A percentile compares a stretch with the other conserved stretches of the same genome.
Evolutionary conservation across 1,140 invertebrate genomes (phyloP).

Genomic region (Zaprionus vittiger): DNA sequence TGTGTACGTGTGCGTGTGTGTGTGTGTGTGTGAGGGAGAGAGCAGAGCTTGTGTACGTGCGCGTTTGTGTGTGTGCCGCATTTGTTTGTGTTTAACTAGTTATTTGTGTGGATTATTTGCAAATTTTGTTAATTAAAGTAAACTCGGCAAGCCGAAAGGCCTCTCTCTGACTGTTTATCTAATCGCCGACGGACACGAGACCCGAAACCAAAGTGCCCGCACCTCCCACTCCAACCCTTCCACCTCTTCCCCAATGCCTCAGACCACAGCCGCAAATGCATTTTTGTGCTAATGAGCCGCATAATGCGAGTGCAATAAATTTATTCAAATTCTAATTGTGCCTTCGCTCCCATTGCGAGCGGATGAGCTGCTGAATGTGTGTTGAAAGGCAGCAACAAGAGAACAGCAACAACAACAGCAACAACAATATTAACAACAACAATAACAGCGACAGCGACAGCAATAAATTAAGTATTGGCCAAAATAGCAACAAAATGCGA

Average conservation of each 20-base stretch:
- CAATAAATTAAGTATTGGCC: constrained; percentile 47
- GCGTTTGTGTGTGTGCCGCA: constrained; percentile 26
- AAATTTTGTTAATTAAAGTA: constrained; percentile 78
- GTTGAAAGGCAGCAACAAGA: constrained; percentile 49
- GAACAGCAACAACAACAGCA: background rate
- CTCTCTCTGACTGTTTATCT: constrained; percentile 47
- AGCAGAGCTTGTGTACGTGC: constrained; percentile 29
- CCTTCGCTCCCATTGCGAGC: constrained; percentile 20
- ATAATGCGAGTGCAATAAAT: constrained; percentile 67
- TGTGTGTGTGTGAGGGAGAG: constrained; percentile 4
- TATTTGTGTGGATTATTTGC: constrained; percentile 56
- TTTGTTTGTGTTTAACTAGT: constrained; percentile 43
- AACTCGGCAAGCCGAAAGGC: constrained; percentile 31
- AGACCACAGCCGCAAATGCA: constrained; percentile 46
- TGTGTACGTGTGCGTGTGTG: background rate
- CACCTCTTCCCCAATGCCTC: constrained; percentile 2
- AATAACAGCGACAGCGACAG: background rate
- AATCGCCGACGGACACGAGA: constrained; percentile 40
- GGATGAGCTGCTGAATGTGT: constrained; percentile 27
- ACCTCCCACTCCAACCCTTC: background rate
- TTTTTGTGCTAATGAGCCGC: constrained; percentile 73
- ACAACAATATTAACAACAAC: background rate
- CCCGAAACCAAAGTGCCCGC: background rate
- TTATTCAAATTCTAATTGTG: constrained; percentile 73
- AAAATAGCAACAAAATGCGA: constrained; percentile 65